These are phyloP conservation scores for Ammodytes dubius DNA, from an alignment of 2,113 vertebrate genomes.

Conservation along the genomic window DNA sequence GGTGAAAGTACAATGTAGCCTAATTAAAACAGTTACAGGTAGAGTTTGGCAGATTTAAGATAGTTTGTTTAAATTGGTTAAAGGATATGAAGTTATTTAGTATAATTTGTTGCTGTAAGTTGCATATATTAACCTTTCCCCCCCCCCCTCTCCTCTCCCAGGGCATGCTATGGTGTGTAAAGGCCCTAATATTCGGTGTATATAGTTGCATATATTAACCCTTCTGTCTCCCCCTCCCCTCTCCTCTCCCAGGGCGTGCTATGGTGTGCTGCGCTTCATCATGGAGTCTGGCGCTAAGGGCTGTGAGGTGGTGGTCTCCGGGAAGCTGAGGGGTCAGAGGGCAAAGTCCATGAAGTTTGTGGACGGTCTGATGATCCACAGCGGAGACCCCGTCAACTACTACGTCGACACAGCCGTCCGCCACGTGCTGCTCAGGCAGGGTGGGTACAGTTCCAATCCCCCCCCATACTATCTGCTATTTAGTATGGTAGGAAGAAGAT, in stretches of 20 bases:
- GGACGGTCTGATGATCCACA: conserved; percentile 99
- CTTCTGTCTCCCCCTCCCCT: accelerated
- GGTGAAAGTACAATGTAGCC: no score
- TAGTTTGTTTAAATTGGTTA: no score
- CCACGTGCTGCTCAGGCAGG: conserved; percentile 96
- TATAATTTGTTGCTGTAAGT: no score
- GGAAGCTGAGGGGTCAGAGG: conserved; percentile 96
- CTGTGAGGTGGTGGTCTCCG: conserved; percentile 96
- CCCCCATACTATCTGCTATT: no score
- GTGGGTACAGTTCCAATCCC: conserved; percentile 80
- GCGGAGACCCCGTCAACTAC: conserved; percentile 98
- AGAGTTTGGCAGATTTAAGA: no score
- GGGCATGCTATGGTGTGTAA: conserved; percentile 97
- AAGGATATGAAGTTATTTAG: no score
- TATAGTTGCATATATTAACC: background rate
- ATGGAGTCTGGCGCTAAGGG: conserved; percentile 99
- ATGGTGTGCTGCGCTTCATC: conserved; percentile 98
- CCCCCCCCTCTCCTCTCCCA: conserved; percentile 61
- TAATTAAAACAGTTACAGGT: no score
- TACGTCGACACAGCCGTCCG: conserved; percentile 98
- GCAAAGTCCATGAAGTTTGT: conserved; percentile 99
- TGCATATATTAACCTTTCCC: accelerated
- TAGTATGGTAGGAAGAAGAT: no score
- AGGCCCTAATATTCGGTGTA: background rate
- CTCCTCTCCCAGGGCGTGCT: conserved; percentile 90